Evolutionary conservation across 2,888 invertebrate species (phyloP), one percentile per base, ranked within the genome.

Genomic region (Drosophila trichaetosa): DNA sequence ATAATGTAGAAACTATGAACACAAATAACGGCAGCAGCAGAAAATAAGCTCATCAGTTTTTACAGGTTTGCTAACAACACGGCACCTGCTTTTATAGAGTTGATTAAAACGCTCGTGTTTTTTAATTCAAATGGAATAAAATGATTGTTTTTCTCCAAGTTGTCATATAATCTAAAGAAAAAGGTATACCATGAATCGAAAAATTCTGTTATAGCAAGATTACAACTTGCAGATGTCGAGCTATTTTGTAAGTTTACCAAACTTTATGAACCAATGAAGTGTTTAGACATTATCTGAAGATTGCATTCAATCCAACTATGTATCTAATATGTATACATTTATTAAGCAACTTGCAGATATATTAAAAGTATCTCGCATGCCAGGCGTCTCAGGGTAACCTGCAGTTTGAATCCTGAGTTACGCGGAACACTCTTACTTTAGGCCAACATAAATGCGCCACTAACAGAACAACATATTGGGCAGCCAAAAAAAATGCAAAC

Each of bases 351-450:
- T 21, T 58, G 36, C 27, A 49, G 29, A 66, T 52, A 49, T 49
- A 49, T n/a, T 18, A 51, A 24, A 24, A 18, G 57, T 66, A 36
- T 31, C 38, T 57, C 42, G 57, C 52, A 48, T 53, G 52, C 59
- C 36, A 46, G 31, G 58, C 57, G 65, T 70, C 66, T 71, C 52
- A 60, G 67, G 59, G 31, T 36, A 65, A 64, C 46, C 71, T 75
- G 70, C 65, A 63, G 76, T 69, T 79, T 59, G 64, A 73, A 65
- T 80, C 69, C 80, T 65, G 76, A 68, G 74, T 66, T 64, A 74
- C 74, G 68, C 72, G 82, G 75, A 82, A 82, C 73, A 82, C 77
- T 80, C 75, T 82, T 82, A 82, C 82, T 82, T 82, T 82, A 82
- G 81, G 81, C 81, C 81, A 82, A 77, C 56, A 70, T 71, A 42